Conservation (phyloP, 2,888 invertebrate species). For the Venusia cambrica region DNA sequence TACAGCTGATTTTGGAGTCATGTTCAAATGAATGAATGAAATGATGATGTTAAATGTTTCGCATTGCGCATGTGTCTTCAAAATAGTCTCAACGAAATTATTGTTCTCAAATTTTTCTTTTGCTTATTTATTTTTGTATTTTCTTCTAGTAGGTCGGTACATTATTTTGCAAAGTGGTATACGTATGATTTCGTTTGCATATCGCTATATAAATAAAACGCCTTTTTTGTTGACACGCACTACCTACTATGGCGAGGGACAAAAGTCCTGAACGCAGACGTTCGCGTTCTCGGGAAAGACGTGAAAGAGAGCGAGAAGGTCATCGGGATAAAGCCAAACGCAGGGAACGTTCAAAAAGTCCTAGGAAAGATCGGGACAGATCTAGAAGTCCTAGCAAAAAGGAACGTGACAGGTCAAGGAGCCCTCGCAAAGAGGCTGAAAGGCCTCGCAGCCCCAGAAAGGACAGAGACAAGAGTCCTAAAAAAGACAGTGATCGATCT, state of each 20-base stretch:
- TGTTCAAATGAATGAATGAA: no score
- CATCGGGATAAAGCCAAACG: conserved; percentile 66
- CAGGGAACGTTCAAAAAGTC: conserved; percentile 61
- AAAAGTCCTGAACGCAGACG: conserved; percentile 66
- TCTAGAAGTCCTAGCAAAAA: conserved; percentile 59
- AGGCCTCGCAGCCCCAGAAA: conserved; percentile 30
- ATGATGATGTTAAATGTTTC: no score
- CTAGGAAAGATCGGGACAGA: conserved; percentile 55
- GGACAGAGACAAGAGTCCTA: conserved; percentile 33
- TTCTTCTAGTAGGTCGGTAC: no score
- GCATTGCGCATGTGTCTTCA: no score
- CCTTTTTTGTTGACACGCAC: no score
- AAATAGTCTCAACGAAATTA: no score
- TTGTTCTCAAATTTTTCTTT: no score
- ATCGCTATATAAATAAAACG: no score
- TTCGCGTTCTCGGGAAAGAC: conserved; percentile 67
- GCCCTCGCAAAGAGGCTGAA: conserved; percentile 37
- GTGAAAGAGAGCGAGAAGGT: conserved; percentile 67
- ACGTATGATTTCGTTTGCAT: no score
- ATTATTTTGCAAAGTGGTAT: no score
- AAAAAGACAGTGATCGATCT: conserved; percentile 30
- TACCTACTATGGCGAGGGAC: conserved; percentile 66
- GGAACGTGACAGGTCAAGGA: conserved; percentile 49
- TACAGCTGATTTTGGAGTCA: no score
- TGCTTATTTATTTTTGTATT: no score